These are phyloP conservation scores for Petrocephalus schoutedeni DNA, from an alignment of 2,797 vertebrate genomes.

Conservation along the genomic window DNA sequence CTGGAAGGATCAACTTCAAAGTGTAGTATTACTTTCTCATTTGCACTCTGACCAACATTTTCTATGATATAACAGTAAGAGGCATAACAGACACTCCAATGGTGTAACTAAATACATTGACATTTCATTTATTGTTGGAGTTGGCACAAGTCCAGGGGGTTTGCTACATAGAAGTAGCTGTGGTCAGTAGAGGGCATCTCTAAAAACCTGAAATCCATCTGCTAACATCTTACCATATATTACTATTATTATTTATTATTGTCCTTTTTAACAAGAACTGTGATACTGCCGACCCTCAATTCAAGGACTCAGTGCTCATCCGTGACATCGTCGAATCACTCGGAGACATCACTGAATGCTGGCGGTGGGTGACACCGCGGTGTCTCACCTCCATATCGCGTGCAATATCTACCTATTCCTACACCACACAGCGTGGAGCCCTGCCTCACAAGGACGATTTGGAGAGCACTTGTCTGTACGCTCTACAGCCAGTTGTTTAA, in stretches of 20 bases:
- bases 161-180: background rate
- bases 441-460: background rate
- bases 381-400: background rate
- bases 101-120: background rate
- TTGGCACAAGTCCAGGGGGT: background rate
- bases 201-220: background rate
- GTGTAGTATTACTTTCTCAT: background rate
- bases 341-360: background rate
- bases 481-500: background rate
- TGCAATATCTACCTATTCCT: background rate
- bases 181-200: background rate
- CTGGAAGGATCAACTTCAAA: background rate
- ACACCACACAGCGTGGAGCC: background rate
- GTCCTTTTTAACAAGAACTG: background rate
- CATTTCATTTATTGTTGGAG: background rate
- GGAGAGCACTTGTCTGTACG: background rate
- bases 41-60: background rate
- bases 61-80: background rate
- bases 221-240: background rate
- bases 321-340: background rate
- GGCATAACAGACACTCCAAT: background rate
- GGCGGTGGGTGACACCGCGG: background rate
- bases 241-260: background rate
- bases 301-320: background rate
- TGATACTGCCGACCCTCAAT: background rate